Evolutionary conservation across 2,113 vertebrate species (phyloP).

Genomic region (Amphiprion percula): DNA sequence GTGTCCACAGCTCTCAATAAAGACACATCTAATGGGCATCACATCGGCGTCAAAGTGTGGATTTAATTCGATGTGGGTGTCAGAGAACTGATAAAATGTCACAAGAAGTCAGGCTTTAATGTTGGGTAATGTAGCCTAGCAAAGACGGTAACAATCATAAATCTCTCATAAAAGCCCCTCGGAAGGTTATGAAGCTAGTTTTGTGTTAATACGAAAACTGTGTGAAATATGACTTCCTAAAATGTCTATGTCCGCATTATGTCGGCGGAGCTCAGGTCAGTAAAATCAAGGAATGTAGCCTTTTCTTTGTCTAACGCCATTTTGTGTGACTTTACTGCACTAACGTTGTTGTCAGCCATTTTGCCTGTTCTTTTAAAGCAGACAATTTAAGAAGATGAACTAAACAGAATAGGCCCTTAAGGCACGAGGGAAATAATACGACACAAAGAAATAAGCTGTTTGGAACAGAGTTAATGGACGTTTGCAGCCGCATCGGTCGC

Average conservation of each 20-base stretch:
- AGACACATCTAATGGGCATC: conserved; percentile 55
- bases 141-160: background rate
- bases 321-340: conserved; percentile 77
- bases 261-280: background rate
- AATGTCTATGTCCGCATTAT: background rate
- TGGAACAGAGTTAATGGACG: background rate
- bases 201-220: background rate
- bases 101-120: conserved; percentile 12
- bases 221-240: no score
- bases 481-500: background rate
- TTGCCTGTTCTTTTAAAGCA: conserved; percentile 66
- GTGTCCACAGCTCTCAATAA: conserved; percentile 66
- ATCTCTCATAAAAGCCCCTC: background rate
- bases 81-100: background rate
- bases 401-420: background rate
- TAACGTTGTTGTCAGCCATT: conserved; percentile 81
- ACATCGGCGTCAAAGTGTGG: conserved; percentile 59
- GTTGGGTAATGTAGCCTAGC: background rate
- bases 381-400: conserved; percentile 9
- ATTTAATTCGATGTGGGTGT: conserved; percentile 47
- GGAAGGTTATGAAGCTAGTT: background rate
- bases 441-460: background rate
- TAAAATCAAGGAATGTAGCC: background rate
- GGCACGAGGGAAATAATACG: conserved; percentile 34
- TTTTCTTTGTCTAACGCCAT: conserved; percentile 82